These are phyloP conservation scores for Chiloscyllium plagiosum DNA, from an alignment of 2,113 vertebrate genomes.

Conservation along the genomic window DNA sequence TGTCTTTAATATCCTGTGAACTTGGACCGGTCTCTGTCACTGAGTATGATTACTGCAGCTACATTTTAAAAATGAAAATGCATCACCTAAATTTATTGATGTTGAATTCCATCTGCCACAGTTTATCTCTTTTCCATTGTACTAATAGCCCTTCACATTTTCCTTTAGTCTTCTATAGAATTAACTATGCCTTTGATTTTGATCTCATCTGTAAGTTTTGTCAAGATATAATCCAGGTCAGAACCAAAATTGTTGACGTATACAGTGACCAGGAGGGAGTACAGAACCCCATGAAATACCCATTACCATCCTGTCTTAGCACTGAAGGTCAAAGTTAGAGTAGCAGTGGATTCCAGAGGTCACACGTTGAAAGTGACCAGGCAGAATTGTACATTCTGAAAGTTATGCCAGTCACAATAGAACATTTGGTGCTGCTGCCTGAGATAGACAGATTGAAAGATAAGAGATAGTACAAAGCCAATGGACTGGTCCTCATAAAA, in stretches of 20 bases:
- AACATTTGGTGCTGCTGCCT: not conserved
- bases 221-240: not conserved
- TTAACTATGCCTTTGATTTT: not conserved
- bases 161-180: not conserved
- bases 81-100: not conserved
- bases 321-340: not conserved
- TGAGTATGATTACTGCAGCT: not conserved
- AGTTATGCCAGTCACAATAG: not conserved
- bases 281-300: not conserved
- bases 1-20: not conserved
- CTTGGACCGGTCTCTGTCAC: not conserved
- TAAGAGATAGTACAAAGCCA: not conserved
- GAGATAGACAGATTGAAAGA: not conserved
- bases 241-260: not conserved
- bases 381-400: not conserved
- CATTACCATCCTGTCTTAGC: not conserved
- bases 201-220: not conserved
- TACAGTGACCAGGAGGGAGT: not conserved
- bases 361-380: not conserved
- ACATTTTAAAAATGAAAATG: not conserved
- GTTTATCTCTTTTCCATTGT: not conserved
- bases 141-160: not conserved
- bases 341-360: not conserved
- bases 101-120: not conserved
- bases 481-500: not conserved